Base-by-base conservation (phyloP, 2,888 invertebrate genomes). In the Leucophora obtusa region DNA sequence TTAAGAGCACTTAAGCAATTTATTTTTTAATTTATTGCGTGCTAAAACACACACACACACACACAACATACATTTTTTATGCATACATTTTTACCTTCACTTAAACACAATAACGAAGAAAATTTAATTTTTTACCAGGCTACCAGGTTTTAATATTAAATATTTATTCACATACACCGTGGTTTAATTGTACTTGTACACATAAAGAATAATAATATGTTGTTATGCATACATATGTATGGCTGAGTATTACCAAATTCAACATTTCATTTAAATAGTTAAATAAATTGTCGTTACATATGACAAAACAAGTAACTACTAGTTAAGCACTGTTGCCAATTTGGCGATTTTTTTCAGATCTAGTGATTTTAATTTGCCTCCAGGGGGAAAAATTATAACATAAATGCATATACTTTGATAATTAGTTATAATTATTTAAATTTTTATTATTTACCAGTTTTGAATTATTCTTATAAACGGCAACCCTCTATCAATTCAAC, bases 1-100 rank as follows among this genome's bases (percentile, higher is more conserved):
- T 77, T 70, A 81, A 77, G 77, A 81, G 81, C 81, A 77, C 81
- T 81, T 81, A 73, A 81, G 81, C 77, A 81, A 81, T 81, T 80
- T 76, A 76, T 69, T 76, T 81, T 28, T 69, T 59, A 81, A 81
- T 76, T 81, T 81, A 81, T 81, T 73, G 80, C 54, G 63, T 65
- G 80, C 68, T 65, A 50, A 76, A 72, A 80, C 18, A 54, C 47
- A 43, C 14, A 38, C 38, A 18, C 38, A 35, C 63, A 14, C 21
- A 21, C 21, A n/a, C n/a, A n/a, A n/a, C n/a, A n/a, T n/a, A n/a
- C n/a, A n/a, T n/a, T n/a, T n/a, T n/a, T n/a, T n/a, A n/a, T n/a
- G n/a, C n/a, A 47, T 3, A 47, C n/a, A n/a, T 28, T 28, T 7
- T 28, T 28, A 7, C 7, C 6, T n/a, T n/a, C 43, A n/a, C 43